phyloP scores from a whole-genome alignment of 2,888 invertebrate species.

The Papilio elwesi region DNA sequence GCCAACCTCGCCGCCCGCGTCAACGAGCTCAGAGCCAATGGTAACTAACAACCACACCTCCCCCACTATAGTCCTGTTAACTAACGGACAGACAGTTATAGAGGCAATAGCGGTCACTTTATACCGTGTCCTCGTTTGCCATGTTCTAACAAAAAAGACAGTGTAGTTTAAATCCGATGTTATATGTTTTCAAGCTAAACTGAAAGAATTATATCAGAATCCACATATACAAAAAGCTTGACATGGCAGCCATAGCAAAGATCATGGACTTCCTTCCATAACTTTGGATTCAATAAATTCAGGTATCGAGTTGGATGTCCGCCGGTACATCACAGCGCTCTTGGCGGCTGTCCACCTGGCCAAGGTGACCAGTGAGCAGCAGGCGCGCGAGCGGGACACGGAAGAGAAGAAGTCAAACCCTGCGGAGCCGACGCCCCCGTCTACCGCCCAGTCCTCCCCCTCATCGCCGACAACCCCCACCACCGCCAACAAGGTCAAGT shows the following conservation, averaged over 20 bases:
- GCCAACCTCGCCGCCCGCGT: conserved; percentile 86
- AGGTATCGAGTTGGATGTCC: conserved; percentile 76
- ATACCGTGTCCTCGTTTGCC: too few relatives aligned
- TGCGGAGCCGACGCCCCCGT: conserved; percentile 50
- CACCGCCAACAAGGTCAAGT: conserved; percentile 64
- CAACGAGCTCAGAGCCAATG: conserved; percentile 72
- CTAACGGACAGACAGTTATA: too few relatives aligned
- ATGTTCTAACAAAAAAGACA: too few relatives aligned
- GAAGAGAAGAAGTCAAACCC: conserved; percentile 45
- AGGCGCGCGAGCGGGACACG: conserved; percentile 54
- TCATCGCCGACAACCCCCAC: conserved; percentile 66
- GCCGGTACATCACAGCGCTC: conserved; percentile 73
- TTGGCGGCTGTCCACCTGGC: conserved; percentile 77
- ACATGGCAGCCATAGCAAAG: too few relatives aligned
- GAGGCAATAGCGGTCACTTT: too few relatives aligned
- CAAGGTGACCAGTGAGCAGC: conserved; percentile 70
- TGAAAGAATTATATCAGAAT: too few relatives aligned
- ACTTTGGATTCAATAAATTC: conserved; percentile 22
- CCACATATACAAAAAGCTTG: too few relatives aligned
- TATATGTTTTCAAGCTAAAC: too few relatives aligned
- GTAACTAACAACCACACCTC: conserved; percentile 50
- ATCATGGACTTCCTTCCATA: too few relatives aligned
- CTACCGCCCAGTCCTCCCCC: conserved; percentile 58
- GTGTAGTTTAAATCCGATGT: too few relatives aligned
- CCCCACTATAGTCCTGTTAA: too few relatives aligned